phyloP scores from a whole-genome alignment of 2,797 vertebrate species.

The Antennarius maculatus region DNA sequence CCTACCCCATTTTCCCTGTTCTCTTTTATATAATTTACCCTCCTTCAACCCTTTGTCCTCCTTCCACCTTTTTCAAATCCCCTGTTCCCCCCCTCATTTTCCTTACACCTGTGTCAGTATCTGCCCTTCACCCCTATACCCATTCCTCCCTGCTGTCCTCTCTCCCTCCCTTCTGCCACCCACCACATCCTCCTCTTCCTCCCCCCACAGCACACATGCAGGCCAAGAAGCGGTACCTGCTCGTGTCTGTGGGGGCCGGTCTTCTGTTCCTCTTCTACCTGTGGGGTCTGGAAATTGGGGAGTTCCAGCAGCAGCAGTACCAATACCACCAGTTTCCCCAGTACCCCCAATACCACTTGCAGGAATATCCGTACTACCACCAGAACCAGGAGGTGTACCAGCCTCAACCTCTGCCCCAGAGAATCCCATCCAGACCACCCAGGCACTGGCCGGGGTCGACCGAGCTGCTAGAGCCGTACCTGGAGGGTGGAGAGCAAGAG shows the following conservation, averaged over 20 bases:
- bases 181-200: constrained; percentile 51
- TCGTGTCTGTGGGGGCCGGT: constrained; percentile 86
- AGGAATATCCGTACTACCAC: constrained; percentile 55
- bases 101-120: constrained; percentile 9
- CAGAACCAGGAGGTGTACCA: constrained; percentile 61
- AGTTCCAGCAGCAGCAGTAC: constrained; percentile 76
- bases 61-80: neutral
- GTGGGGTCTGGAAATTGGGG: constrained; percentile 83
- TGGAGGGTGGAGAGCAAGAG: constrained; percentile 84
- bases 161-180: constrained; percentile 10
- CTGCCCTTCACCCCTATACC: constrained; percentile 2
- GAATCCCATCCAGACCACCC: constrained; percentile 60
- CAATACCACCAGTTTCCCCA: constrained; percentile 68
- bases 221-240: constrained; percentile 89
- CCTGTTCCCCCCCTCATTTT: no score
- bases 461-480: constrained; percentile 76
- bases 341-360: constrained; percentile 67
- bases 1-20: constrained; percentile 6
- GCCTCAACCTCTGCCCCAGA: constrained; percentile 64
- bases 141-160: constrained; percentile 28
- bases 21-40: constrained; percentile 10
- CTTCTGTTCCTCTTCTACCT: constrained; percentile 85
- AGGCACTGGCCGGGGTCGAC: constrained; percentile 71
- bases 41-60: constrained; percentile 3
- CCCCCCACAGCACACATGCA: constrained; percentile 85